A percentile compares a stretch with the other conserved stretches of the same genome.
These are phyloP conservation scores for Orussus abietinus DNA, from an alignment of 1,140 invertebrate species.

Conservation along the genomic window DNA sequence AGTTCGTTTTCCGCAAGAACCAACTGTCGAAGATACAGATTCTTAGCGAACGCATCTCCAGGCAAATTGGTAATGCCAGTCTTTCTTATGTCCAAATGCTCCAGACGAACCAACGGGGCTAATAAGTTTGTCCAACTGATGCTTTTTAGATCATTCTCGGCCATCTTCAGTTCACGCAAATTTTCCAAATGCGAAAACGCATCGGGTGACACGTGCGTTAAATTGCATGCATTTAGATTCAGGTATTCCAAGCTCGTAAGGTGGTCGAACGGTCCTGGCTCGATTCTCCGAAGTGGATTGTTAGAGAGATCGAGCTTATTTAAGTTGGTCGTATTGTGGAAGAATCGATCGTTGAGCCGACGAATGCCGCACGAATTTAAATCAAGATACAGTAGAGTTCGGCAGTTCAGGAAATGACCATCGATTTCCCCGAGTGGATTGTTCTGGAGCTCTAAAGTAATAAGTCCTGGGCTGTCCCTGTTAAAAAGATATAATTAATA, in stretches of 20 bases:
- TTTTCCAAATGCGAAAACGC: slow-evolving; percentile 59
- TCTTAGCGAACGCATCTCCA: slow-evolving; percentile 63
- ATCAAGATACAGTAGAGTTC: slow-evolving; percentile 64
- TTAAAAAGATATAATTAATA: slow-evolving; percentile 28
- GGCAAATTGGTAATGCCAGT: slow-evolving; percentile 61
- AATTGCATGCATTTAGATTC: slow-evolving; percentile 63
- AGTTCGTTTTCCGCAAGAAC: slow-evolving; percentile 66
- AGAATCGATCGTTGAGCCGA: slow-evolving; percentile 60
- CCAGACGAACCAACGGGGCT: slow-evolving; percentile 57
- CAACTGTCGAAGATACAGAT: slow-evolving; percentile 62
- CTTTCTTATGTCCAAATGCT: slow-evolving; percentile 62
- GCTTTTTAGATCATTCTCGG: slow-evolving; percentile 57
- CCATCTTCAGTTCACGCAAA: slow-evolving; percentile 63
- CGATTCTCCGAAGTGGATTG: slow-evolving; percentile 61
- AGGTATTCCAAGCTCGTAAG: slow-evolving; percentile 63
- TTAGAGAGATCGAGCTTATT: slow-evolving; percentile 66
- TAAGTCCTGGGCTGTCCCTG: slow-evolving; percentile 66
- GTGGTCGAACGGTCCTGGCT: slow-evolving; percentile 60
- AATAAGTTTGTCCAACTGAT: slow-evolving; percentile 62
- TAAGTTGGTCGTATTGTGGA: slow-evolving; percentile 63
- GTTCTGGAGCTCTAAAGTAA: slow-evolving; percentile 66
- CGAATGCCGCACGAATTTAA: slow-evolving; percentile 62
- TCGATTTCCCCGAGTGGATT: slow-evolving; percentile 62
- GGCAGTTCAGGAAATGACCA: slow-evolving; percentile 63
- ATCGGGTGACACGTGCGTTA: slow-evolving; percentile 57